Base-by-base conservation (phyloP, 2,888 invertebrate genomes). In the Chrysolina oricalcia region DNA sequence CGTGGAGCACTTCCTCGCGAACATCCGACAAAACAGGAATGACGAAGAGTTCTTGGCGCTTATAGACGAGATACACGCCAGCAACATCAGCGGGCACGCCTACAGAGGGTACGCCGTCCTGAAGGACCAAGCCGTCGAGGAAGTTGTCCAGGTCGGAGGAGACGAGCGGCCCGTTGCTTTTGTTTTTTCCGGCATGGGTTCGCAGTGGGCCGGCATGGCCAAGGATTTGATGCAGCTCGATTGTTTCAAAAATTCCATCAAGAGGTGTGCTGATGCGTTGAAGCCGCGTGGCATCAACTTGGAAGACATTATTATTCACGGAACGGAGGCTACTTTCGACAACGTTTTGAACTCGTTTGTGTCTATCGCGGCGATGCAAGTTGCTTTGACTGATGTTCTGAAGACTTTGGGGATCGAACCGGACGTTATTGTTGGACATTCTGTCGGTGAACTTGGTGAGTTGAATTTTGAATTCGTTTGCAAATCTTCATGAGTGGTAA, bases 131-230 rank as follows among this genome's bases (percentile, higher is more conserved):
- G 84, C 87, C 1, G 87, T 88, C 40, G 89, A 90, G 15, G 93
- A 94, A 85, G 88, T 92, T 0, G 72, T 75, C 13, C 84, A 85
- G 80, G 87, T 89, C 5, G 87, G 89, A 11, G 90, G 91, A 15
- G 94, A 94, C 56, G 91, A 92, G 78, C 92, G 96, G 15, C 97
- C 98, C 0, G 90, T 98, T 72, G 99, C 98, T 97, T 99, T 93
- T 89, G 92, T 99, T 78, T 99, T 97, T 90, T 95, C 98, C 63
- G 99, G 99, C 75, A 99, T 99, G 99, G 99, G 99, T 15, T 95
- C 96, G 56, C 99, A 99, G 90, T 99, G 98, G 98, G 92, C 95
- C 65, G 97, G 97, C 84, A 99, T 99, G 98, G 98, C 94, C 15
- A 93, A 93, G 86, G 92, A 94, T 75, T 91, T 99, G 81, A 94